Evolutionary conservation across 2,113 vertebrate species (phyloP), one percentile per base, ranked within the genome.

Genomic region (Lucifuga dentata): DNA sequence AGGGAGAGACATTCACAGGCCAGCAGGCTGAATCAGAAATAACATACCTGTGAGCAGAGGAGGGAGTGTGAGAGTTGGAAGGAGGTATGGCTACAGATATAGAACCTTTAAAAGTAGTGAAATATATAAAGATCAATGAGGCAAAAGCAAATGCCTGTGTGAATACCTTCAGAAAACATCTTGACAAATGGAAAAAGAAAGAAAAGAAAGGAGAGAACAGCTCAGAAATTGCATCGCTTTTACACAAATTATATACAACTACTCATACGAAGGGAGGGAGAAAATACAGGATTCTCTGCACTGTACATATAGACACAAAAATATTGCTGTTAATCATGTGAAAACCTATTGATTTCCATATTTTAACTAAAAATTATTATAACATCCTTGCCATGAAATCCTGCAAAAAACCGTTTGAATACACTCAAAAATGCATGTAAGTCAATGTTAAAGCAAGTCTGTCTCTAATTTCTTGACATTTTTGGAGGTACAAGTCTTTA

Each of bases 11-110:
- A 80, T 86, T 88, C 83, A 87, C 84, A 80, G 72, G 69, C 78
- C 85, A 83, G 79, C 79, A 66, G 73, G 71, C 77, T 83, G 81
- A 72, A 45, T 80, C 84, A 87, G 87, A 86, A 89, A 92, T 88
- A 84, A 86, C 84, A 84, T 79, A 83, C 83, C 81, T 88, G 83
- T 84, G 71, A 88, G 68, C 60, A 15, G 58, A 73, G 63, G 33
- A 2, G 7, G 15, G 57, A 38, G 3, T 8, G 48, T 12, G 24
- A 29, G 26, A 29, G 26, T 5, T 3, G 26, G 26, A 29, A 5
- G 26, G 26, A 29, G 26, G 7, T 5, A 29, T 7, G 7, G 7
- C 26, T 10, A 52, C 15, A 56, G 73, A 65, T 17, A 51, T 50
- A 60, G 17, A 83, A 78, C 63, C 68, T 82, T 82, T 80, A 68